Percentiles rank a stretch among this genome's conserved stretches.
Conservation (phyloP, 2,113 vertebrate species). For the Rhombomys opimus region DNA sequence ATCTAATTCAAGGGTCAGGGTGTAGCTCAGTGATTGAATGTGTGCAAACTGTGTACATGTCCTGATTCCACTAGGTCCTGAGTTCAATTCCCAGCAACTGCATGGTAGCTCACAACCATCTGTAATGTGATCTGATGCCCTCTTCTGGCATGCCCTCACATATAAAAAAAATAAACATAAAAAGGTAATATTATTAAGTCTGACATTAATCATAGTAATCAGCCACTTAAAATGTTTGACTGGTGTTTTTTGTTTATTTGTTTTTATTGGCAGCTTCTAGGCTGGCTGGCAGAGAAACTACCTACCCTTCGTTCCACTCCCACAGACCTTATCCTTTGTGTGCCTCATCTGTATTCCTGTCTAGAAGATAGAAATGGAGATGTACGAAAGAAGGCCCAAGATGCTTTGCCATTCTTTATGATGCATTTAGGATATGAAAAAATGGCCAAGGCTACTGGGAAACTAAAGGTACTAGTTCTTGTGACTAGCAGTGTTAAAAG, state of each 20-base stretch:
- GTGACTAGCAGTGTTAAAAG: neutral
- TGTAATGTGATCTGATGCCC: no score
- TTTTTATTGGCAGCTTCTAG: conserved; percentile 90
- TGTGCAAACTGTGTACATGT: neutral
- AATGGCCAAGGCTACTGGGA: conserved; percentile 95
- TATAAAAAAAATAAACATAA: no score
- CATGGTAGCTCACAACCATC: no score
- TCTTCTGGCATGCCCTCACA: no score
- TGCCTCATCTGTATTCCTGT: conserved; percentile 94
- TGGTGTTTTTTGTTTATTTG: neutral
- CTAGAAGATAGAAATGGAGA: conserved; percentile 98
- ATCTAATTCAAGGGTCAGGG: neutral
- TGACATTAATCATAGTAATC: conserved; percentile 32
- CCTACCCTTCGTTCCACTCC: conserved; percentile 92
- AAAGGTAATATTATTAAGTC: neutral
- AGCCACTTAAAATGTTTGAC: conserved; percentile 34
- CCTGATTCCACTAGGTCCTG: neutral
- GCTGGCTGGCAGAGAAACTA: conserved; percentile 97
- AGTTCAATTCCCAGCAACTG: no score
- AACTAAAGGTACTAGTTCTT: conserved; percentile 92
- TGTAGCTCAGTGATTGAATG: neutral
- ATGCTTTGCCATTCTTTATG: conserved; percentile 97
- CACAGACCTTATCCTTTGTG: conserved; percentile 92
- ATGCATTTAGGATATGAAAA: conserved; percentile 98
- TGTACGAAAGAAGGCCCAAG: conserved; percentile 97